Evolutionary conservation across 1,140 invertebrate species (phyloP), one percentile per base, ranked within the genome.

Genomic region (Harpegnathos saltator): DNA sequence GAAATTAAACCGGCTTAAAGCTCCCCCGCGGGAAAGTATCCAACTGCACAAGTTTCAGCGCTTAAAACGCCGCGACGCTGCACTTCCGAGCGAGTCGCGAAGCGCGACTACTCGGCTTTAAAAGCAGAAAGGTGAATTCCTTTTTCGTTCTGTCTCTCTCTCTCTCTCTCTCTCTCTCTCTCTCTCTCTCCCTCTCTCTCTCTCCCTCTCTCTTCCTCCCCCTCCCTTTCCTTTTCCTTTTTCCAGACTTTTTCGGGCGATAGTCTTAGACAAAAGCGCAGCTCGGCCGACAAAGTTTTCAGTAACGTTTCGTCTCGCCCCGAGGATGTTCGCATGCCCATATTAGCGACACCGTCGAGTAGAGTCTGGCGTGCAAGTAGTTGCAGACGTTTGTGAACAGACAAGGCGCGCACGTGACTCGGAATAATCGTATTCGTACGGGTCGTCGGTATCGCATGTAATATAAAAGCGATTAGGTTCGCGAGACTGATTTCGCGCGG

Each of bases 1-100:
- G 75, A 80, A 71, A 80, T 80, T 80, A 80, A 80, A 80, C 63
- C 75, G 75, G 56, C 52, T n/a, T 24, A 54, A 80, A 68, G 24
- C 75, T 69, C 14, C 38, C 44, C 38, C 54, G 58, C 9, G 54
- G n/a, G 38, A 80, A 80, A 80, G 65, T 65, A 80, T 80, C 52
- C 65, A 54, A 80, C 75, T 80, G 65, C 54, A 58, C 69, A 71
- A 80, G 69, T 80, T 38, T 15, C 65, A 69, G 24, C 75, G 14
- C 71, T 80, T 80, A 80, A 80, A 80, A 80, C 17, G 75, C 75
- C 75, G n/a, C 29, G 58, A 71, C 33, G 52, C 59, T 59, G 62
- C 63, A 58, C 65, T 71, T 80, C 65, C 29, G 29, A 52, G 48
- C 5, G 52, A 80, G 52, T 44, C 24, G 63, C 38, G 33, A 69